Evolutionary conservation across 2,888 invertebrate genomes (phyloP), one percentile per base, ranked within the genome.

Genomic region (Hydriomena furcata): DNA sequence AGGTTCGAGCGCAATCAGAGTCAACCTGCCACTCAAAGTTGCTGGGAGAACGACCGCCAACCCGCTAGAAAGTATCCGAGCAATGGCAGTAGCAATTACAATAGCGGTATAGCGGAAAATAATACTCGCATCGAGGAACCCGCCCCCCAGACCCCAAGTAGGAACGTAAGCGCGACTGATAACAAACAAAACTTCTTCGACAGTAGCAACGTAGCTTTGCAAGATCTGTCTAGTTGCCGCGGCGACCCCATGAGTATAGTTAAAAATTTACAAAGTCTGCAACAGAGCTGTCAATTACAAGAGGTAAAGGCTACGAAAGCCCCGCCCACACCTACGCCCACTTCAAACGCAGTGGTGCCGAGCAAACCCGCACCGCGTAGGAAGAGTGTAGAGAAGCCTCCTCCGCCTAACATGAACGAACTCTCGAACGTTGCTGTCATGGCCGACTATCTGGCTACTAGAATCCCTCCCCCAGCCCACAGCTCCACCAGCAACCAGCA

Each of bases 231-330:
- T 51, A 94, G 94, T 73, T 94, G 94, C 75, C 87, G 94, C 32
- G 94, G 94, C 20, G 95, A 95, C 73, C 94, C 94, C 2, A 94
- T 94, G 94, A 94, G 93, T 71, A 93, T 94, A 71, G 94, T 94
- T 21, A 95, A 95, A 77, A 94, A 94, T 77, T 84, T 94, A 62
- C 93, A 93, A 79, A 92, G 89, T 45, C 71, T 93, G 55, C 93
- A 93, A 78, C 91, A 91, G 74, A 90, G 89, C 67, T 92, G 92
- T 74, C 92, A 92, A 71, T 73, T 92, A 64, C 92, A 92, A 71
- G 93, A 92, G 48, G 79, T 91, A 30, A 92, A 92, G 65, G 77
- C 74, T 58, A 80, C 68, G 67, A 92, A 87, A 87, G 91, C 62
- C 57, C 82, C 75, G 71, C 60, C 74, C 7, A 59, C 75, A 71